Base-by-base conservation (phyloP, 37 sponge, comb jelly and placozoan genomes). In the Halichondria panicea region DNA sequence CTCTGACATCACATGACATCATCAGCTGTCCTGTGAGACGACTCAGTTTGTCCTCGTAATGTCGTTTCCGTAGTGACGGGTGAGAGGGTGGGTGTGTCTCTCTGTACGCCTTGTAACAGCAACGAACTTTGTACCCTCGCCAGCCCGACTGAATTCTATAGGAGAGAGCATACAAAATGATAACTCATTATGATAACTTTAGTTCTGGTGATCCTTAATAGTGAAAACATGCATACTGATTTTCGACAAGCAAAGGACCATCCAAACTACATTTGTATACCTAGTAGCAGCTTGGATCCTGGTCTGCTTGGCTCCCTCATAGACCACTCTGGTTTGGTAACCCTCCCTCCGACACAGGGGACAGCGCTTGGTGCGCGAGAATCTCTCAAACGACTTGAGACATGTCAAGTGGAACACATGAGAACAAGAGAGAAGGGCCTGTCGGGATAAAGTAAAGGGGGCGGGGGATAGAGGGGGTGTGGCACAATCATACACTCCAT, bases 351-450 rank as follows among this genome's bases (percentile, higher is more conserved):
- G 46, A 39, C 97, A 96, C 70, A 96, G 70, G 5, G 97, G 97
- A 72, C 97, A 96, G 42, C 66, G 34, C 68, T 87, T 90, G 74
- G 61, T 74, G 37, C 82, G 87, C 4, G 89, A 86, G 77, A 75
- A 92, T 40, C 76, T 30, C 85, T 96, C 97, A 54, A 89, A 89
- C 22, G 94, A 87, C 39, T 57, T 58, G n/a, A 96, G 70, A 78
- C 97, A 94, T 24, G 81, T 71, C 79, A 58, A 78, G 75, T 97
- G 97, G 69, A 97, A 97, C 21, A 91, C 79, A 70, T 97, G 97
- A 24, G 89, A 83, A 68, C 93, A 96, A 19, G 90, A 92, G 40
- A 96, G 75, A 4, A 92, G 72, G 43, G 91, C 87, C 95, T 94
- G 81, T 5, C 66, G 46, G 45, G 38, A 63, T 38, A 8, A 32